Evolutionary conservation across 2,888 invertebrate genomes (phyloP).

Genomic region (Pheosia gnoma): DNA sequence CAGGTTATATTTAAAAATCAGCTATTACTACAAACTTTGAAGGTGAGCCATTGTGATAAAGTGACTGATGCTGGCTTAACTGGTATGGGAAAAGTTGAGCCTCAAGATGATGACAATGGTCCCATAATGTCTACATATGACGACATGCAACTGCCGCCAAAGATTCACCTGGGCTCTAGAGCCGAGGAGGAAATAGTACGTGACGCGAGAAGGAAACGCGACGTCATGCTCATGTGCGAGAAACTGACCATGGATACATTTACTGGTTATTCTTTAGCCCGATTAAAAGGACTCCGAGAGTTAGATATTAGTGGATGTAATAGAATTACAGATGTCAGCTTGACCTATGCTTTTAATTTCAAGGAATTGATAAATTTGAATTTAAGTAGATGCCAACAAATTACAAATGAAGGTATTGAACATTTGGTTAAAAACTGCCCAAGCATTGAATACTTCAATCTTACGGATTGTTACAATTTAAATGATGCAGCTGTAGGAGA

Average conservation of each 20-base stretch:
- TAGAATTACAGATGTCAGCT: constrained; percentile 88
- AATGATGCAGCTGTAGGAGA: constrained; percentile 84
- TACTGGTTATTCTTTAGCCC: constrained; percentile 81
- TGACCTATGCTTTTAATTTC: constrained; percentile 87
- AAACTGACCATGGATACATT: constrained; percentile 69
- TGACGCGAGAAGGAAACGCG: constrained; percentile 86
- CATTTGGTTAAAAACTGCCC: constrained; percentile 87
- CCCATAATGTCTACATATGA: constrained; percentile 64
- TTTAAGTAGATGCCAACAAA: constrained; percentile 88
- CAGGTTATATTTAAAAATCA: constrained; percentile 88
- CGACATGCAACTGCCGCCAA: constrained; percentile 52
- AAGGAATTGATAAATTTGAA: constrained; percentile 85
- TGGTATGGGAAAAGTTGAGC: constrained; percentile 83
- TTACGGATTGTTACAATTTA: constrained; percentile 87
- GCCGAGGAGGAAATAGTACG: constrained; percentile 88
- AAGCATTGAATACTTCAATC: constrained; percentile 87
- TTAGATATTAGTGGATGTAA: constrained; percentile 88
- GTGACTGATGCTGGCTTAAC: constrained; percentile 89
- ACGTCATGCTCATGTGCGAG: constrained; percentile 86
- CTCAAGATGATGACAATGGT: constrained; percentile 55
- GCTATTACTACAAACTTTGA: constrained; percentile 82
- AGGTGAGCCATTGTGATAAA: constrained; percentile 87
- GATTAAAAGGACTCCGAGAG: constrained; percentile 80
- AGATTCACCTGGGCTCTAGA: constrained; percentile 85
- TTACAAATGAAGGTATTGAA: constrained; percentile 86